Evolutionary conservation across 2,113 vertebrate species (phyloP), one percentile per base, ranked within the genome.

Genomic region (Megaptera novaeangliae): DNA sequence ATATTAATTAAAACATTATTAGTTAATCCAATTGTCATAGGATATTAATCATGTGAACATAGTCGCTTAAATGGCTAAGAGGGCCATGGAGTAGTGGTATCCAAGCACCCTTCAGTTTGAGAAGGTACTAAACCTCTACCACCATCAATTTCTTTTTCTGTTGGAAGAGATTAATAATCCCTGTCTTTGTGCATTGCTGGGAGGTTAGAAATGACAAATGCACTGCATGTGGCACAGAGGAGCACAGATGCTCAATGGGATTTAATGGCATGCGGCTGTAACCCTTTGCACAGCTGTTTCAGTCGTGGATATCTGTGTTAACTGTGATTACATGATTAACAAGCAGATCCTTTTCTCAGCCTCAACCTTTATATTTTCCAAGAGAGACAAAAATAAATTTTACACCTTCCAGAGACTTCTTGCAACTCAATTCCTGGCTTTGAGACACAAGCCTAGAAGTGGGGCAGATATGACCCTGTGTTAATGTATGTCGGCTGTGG

Each of bases 141-240:
- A n/a, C 3, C 29, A 74, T 88, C 6, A 39, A 21, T 39, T 90
- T 55, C 1, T 5, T 21, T 59, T 66, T 64, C 11, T 5, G 1
- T 20, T 77, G 12, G n/a, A 86, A 55, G 39, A 61, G 1, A 34
- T 6, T 71, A 41, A n/a, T 25, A 46, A 41, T 36, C 4, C 2
- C 15, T 29, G 27, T 78, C 27, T 74, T 34, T 41, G 25, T 13
- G 21, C 78, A 23, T 8, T n/a, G 0, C 44, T 27, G 0, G 8
- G 31, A 88, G 34, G 11, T 12, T 11, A 46, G 3, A 66, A 39
- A 29, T 12, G 59, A n/a, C 12, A 21, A 13, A 8, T 9, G 13
- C 2, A 11, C 15, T 4, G 1, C 9, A 5, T 0, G 0, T 2
- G 2, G 2, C 34, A 27, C 7, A 27, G 34, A 11, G 8, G 6